Base-by-base conservation (phyloP, 23 tunicate genomes). In the Oikopleura dioica region DNA sequence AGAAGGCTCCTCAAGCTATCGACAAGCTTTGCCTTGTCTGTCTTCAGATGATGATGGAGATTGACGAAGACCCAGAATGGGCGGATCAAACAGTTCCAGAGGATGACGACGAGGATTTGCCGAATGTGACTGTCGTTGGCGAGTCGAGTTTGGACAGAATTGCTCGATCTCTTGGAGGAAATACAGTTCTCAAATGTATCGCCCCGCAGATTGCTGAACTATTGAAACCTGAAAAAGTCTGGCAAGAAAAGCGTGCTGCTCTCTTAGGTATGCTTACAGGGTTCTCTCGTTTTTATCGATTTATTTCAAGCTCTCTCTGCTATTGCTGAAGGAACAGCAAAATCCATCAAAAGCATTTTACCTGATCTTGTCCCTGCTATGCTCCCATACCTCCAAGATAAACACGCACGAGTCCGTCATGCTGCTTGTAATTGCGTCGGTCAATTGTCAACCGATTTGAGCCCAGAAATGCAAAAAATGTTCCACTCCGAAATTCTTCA, bases 361-460 rank as follows among this genome's bases (percentile, higher is more conserved):
- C 77, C 77, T 0, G 84, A 86, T 31, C 79, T 94, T 58, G 95
- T 94, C 36, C 81, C 81, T 30, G 82, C 83, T 36, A 81, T 94
- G 0, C 36, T 94, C 44, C 99, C 99, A 0, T 94, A 77, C 44
- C 76, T 94, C 0, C 68, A 59, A 35, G 99, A 94, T 38, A 34
- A 37, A 83, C 99, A 94, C 78, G 88, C 99, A 0, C 50, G 99
- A 35, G 99, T 94, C 5, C 58, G 94, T 30, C 87, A 94, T 38
- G 99, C 99, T 68, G 95, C 95, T n/a, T 94, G 99, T 79, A 94
- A 94, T 75, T 87, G 88, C 1, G 68, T 86, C 31, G 99, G 99
- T 1, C 99, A 94, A 68, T 82, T 94, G 89, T 94, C 95, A 72
- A 86, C 99, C 26, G 99, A 94, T 58, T 86, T 94, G 58, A 87